These are phyloP conservation scores for Hoplostethus atlanticus DNA, from an alignment of 2,797 vertebrate species.

Conservation along the genomic window DNA sequence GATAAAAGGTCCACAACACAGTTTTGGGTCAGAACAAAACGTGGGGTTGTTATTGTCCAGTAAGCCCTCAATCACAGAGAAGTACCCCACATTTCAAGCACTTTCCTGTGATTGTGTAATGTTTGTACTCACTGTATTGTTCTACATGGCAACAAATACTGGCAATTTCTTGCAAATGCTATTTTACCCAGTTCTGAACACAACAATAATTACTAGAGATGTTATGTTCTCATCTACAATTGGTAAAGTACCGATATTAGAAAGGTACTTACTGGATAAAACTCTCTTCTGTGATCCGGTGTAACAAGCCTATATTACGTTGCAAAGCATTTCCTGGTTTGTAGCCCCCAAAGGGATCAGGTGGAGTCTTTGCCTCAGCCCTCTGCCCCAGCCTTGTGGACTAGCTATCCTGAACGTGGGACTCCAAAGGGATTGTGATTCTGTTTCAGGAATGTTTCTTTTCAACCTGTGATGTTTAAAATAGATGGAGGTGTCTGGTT, in stretches of 20 bases:
- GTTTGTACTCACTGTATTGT: constrained; percentile 9
- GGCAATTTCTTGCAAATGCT: constrained; percentile 26
- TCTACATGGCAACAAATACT: constrained; percentile 13
- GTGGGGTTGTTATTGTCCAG: constrained; percentile 2
- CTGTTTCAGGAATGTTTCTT: constrained; percentile 86
- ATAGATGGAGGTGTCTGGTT: constrained; percentile 89
- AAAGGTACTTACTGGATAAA: constrained; percentile 29
- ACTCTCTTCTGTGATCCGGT: constrained; percentile 38
- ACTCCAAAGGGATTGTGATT: constrained; percentile 81
- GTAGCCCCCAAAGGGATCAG: constrained; percentile 52
- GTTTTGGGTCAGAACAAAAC: constrained; percentile 15
- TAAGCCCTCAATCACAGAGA: constrained; percentile 31
- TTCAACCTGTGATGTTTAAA: constrained; percentile 85
- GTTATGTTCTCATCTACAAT: constrained; percentile 31
- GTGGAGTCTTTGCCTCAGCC: constrained; percentile 84
- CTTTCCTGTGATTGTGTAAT: not conserved
- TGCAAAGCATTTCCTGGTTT: constrained; percentile 43
- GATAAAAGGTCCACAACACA: constrained; percentile 23
- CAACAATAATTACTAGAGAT: constrained; percentile 17
- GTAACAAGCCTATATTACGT: constrained; percentile 36
- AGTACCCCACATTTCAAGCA: not conserved
- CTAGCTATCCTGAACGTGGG: constrained; percentile 71
- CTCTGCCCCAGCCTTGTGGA: constrained; percentile 76
- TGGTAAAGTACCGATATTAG: constrained; percentile 32
- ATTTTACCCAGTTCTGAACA: constrained; percentile 35